These are phyloP conservation scores for Cladopsammia gracilis DNA, from an alignment of 64 coral and sea anemone genomes.

Conservation along the genomic window DNA sequence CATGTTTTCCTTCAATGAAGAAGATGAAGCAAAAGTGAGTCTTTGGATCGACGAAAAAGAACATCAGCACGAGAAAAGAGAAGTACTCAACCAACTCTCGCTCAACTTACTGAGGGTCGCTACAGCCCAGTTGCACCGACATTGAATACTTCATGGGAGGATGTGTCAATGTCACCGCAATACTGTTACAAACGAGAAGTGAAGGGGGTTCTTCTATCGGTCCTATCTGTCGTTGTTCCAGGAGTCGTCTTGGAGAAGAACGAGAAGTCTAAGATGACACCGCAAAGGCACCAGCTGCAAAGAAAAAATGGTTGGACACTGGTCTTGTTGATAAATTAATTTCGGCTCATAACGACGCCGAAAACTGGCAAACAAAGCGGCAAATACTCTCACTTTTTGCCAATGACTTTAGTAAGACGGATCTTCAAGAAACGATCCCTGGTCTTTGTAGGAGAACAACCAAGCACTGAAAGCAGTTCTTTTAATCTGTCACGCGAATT, in stretches of 20 bases:
- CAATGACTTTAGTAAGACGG: slow-evolving; percentile 30
- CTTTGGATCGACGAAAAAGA: slow-evolving; percentile 58
- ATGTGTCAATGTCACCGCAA: slow-evolving; percentile 30
- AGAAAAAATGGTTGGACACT: neutral
- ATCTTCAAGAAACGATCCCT: slow-evolving; percentile 60
- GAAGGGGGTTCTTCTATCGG: slow-evolving; percentile 22
- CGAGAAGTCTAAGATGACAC: neutral
- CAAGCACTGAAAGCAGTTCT: too few species aligned
- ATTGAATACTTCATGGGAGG: slow-evolving; percentile 45
- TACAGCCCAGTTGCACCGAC: slow-evolving; percentile 63
- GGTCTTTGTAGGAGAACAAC: too few species aligned
- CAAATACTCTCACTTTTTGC: neutral
- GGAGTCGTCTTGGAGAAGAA: slow-evolving; percentile 30
- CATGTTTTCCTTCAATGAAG: too few species aligned
- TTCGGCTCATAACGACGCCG: neutral
- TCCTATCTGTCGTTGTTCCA: slow-evolving; percentile 39
- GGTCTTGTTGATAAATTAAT: neutral
- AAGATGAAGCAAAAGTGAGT: neutral
- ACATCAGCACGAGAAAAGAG: slow-evolving; percentile 27
- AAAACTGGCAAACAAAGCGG: neutral
- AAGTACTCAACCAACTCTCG: neutral
- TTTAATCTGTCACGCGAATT: too few species aligned
- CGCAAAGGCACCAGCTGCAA: neutral
- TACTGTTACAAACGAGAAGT: slow-evolving; percentile 54
- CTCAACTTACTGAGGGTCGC: slow-evolving; percentile 1